Evolutionary conservation across 2,888 invertebrate genomes (phyloP), one percentile per base, ranked within the genome.

Genomic region (Drosophila rubida): DNA sequence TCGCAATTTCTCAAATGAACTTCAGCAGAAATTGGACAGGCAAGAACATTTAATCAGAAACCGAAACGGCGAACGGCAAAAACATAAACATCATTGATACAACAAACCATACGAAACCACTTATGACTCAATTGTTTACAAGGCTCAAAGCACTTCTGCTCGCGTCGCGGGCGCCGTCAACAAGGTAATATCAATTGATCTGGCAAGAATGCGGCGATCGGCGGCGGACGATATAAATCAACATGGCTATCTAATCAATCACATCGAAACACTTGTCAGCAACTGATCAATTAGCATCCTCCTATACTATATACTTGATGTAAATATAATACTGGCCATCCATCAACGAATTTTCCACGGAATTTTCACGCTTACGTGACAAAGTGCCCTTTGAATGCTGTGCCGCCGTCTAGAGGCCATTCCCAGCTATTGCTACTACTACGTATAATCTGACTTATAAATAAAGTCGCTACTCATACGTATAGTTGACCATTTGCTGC

Each of bases 11-110:
- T 60, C 54, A 66, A 78, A 74, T 63, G 50, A 63, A 74, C 53
- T 74, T 63, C 46, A 14, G 14, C 45, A 23, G 55, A 55, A 64
- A 27, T 19, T 54, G 55, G 41, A 69, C 61, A 60, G 64, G 58
- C 50, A 45, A 48, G 32, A 62, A 54, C 60, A 66, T 78, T 76
- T 69, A 74, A 78, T 78, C 75, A 66, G 79, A 69, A 75, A 39
- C 50, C 16, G 55, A 27, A 48, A 41, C n/a, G 25, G 25, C 25
- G 2, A 23, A n/a, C 23, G 37, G 7, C 42, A 60, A 14, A 53
- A 53, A 60, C 60, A 60, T 45, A 27, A n/a, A 48, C 44, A 50
- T 50, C n/a, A 27, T 49, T 35, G 51, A 37, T 44, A 37, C 14
- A 42, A 53, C 22, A 27, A 42, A 41, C 39, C 19, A 19, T 35